Evolutionary conservation across 2,888 invertebrate species (phyloP).

Genomic region (Parelbella ahira): DNA sequence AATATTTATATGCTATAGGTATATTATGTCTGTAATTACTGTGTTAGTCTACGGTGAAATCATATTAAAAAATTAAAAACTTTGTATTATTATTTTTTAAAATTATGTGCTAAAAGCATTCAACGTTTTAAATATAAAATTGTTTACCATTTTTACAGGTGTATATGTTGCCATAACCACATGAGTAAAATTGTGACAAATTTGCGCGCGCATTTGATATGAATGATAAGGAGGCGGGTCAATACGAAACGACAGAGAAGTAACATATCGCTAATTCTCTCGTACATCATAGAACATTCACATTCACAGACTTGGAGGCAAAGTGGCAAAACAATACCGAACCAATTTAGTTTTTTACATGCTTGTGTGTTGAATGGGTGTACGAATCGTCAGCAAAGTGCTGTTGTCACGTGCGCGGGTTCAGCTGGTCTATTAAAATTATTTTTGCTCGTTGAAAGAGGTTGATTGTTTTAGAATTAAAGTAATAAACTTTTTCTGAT

Average conservation of each 20-base stretch:
- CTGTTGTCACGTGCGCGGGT: slow-evolving; percentile 52
- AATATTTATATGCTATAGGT: no score
- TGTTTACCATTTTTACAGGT: no score
- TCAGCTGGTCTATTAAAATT: no score
- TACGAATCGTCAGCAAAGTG: slow-evolving; percentile 38
- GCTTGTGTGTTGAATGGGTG: slow-evolving; percentile 43
- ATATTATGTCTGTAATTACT: no score
- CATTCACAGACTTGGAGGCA: slow-evolving; percentile 1
- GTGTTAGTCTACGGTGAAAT: no score
- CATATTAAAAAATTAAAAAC: no score
- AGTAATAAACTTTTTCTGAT: no score
- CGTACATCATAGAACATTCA: slow-evolving; percentile 26
- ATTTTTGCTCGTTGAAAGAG: no score
- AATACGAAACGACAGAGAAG: slow-evolving; percentile 52
- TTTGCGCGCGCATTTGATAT: slow-evolving; percentile 50
- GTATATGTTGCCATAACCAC: slow-evolving; percentile 3
- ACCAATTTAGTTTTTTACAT: slow-evolving; percentile 53
- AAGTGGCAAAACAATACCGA: slow-evolving; percentile 22
- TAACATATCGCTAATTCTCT: slow-evolving; percentile 42
- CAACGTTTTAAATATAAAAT: no score
- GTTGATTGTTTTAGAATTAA: no score
- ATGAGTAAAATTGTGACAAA: background rate
- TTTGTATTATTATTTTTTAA: no score
- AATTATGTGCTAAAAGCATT: no score
- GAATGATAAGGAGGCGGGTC: slow-evolving; percentile 55